Base-by-base conservation (phyloP, 64 coral and sea anemone genomes). In the Orbicella faveolata region DNA sequence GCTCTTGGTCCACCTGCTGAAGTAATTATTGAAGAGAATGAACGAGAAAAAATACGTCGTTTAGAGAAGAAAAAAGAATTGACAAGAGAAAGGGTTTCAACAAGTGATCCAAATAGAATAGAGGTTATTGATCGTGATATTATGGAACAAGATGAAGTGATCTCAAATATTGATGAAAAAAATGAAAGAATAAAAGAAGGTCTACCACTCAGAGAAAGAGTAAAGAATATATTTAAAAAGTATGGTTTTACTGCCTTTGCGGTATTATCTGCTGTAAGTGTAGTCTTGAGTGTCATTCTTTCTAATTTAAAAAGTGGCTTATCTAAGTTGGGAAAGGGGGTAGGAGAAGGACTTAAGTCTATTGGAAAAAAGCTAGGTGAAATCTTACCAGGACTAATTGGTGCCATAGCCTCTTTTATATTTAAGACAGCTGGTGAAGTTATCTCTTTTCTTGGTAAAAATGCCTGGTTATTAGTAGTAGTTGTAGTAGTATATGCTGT, bases 271-370 rank as follows among this genome's bases (percentile, higher is more conserved):
- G 88, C 88, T 80, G 88, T 80, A 16, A 76, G 88, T 7, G 63
- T 70, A 21, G 76, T 80, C 62, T 80, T 89, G 6, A 76, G 0
- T 1, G 88, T 89, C 64, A 80, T 89, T 51, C 76, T 89, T 1
- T 52, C 34, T 89, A 80, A 79, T 34, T 18, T 89, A 63, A 89
- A 79, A n/a, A 52, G 2, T 36, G 88, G 75, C 16, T 80, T 89
- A 35, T 80, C 75, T 67, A 80, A 26, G n/a, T 55, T 89, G 66
- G 88, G 33, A 79, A 80, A 89, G 80, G 88, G 76, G 63, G 88
- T 89, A 80, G 88, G 88, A 79, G 80, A 89, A 80, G 88, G 88
- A 67, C n/a, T 89, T 35, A 89, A 89, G 55, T 52, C 88, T 0
- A 79, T 89, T 41, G 88, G 88, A 35, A 70, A 80, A 80, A 89